Base-by-base conservation (phyloP, 2,888 invertebrate genomes). In the Osedax fenrisi region DNA sequence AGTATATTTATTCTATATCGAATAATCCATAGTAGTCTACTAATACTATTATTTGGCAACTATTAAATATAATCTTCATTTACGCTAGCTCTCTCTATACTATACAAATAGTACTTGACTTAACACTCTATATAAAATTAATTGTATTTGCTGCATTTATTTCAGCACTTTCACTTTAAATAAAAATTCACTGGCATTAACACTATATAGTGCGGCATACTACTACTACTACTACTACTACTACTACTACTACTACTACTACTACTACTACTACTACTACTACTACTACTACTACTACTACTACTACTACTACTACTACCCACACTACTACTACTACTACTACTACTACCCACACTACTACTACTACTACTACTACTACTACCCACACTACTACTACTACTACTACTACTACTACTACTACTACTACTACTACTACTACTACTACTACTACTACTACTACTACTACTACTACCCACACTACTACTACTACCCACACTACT, bases 401-500 rank as follows among this genome's bases (percentile, higher is more conserved):
- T 67, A 21, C 1, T 67, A 21, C 2, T 67, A 21, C 67, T 67
- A 21, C 67, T 67, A 1, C 67, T 67, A 1, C 67, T 67, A 21
- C 2, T 67, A 21, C 2, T 67, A 21, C 21, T 67, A 21, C 2
- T 67, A 26, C 70, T 26, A 26, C 70, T 70, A 2, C 26, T 26
- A 13, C 70, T 70, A 2, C 27, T 70, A n/a, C 1, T 70, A 13
- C 27, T 70, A 10, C 72, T 72, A n/a, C 69, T 81, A 25, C 80
- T 79, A 71, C 77, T 81, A 71, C 78, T 81, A 25, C 80, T 80
- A 66, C 79, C 72, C 73, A 66, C 71, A 74, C 77, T 76, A 73
- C 76, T 75, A 71, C 76, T 77, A 77, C 77, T 77, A 75, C 75
- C 75, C 72, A 73, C 73, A 75, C 77, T 75, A 74, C 75, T 75